A percentile compares a stretch with the other conserved stretches of the same genome.
Evolutionary conservation across 2,797 vertebrate species (phyloP).

Genomic region (Ciconia nigra): DNA sequence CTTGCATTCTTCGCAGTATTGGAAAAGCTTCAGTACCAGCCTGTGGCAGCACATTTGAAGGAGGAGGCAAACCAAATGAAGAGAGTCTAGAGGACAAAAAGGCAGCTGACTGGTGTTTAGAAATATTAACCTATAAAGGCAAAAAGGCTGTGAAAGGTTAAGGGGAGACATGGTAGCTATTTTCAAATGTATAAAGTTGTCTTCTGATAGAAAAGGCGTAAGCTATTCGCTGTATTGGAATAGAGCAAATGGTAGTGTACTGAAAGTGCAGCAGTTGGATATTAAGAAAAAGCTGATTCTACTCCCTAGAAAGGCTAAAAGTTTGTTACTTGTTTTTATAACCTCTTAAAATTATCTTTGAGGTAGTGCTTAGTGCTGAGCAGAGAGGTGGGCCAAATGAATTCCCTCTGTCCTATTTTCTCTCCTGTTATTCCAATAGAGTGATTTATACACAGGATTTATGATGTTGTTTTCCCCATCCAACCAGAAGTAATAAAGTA

Average conservation of each 20-base stretch:
- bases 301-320: not conserved
- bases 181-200: not conserved
- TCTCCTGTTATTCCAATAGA: not conserved
- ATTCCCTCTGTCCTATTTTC: not conserved
- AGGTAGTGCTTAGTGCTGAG: not conserved
- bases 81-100: not conserved
- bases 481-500: not conserved
- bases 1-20: not conserved
- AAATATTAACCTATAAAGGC: not conserved
- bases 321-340: not conserved
- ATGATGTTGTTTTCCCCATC: not conserved
- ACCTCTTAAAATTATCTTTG: not conserved
- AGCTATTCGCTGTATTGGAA: not conserved
- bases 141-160: not conserved
- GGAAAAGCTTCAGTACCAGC: not conserved
- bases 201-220: not conserved
- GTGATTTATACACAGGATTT: not conserved
- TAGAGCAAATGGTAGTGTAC: not conserved
- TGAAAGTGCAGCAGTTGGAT: not conserved
- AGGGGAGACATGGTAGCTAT: not conserved
- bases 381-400: not conserved
- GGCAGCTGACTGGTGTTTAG: not conserved
- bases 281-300: not conserved
- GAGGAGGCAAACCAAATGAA: not conserved
- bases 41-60: not conserved